These are phyloP conservation scores for Onthophagus taurus DNA, from an alignment of 1,140 invertebrate species.

Conservation along the genomic window DNA sequence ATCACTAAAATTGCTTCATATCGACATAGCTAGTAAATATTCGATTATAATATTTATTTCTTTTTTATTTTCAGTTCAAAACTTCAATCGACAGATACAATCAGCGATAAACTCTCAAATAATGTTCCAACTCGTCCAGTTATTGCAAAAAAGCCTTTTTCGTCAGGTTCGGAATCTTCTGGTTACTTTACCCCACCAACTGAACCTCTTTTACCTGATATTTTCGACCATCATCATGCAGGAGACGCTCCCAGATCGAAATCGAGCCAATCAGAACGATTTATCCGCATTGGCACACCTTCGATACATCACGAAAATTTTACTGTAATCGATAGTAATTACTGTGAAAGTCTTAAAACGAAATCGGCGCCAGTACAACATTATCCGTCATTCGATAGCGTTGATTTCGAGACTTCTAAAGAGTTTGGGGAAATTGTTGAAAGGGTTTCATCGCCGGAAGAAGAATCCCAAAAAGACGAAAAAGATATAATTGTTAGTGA, in stretches of 20 bases:
- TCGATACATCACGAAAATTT: slow-evolving; percentile 9
- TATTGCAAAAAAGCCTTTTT: slow-evolving; percentile 16
- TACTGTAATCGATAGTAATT: slow-evolving; percentile 10
- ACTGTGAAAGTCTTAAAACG: slow-evolving; percentile 9
- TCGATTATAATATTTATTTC: background rate
- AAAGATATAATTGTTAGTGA: too few relatives aligned
- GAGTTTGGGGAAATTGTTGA: slow-evolving; percentile 2
- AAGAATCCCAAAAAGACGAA: too few relatives aligned
- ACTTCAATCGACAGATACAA: slow-evolving; percentile 15
- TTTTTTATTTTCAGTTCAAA: slow-evolving; percentile 20
- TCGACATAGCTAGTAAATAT: background rate
- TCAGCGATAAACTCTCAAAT: slow-evolving; percentile 10
- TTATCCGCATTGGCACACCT: slow-evolving; percentile 5
- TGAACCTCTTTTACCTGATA: slow-evolving; percentile 16
- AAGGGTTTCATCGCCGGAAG: background rate
- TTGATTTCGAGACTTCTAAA: slow-evolving; percentile 6
- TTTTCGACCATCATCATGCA: background rate
- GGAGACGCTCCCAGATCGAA: slow-evolving; percentile 4
- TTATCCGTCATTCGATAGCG: slow-evolving; percentile 3
- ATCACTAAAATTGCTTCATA: too few relatives aligned
- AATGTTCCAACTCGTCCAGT: slow-evolving; percentile 8
- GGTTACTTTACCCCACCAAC: slow-evolving; percentile 34
- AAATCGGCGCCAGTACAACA: background rate
- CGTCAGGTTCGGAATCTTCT: slow-evolving; percentile 35
- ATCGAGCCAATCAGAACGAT: slow-evolving; percentile 11